Percentiles rank a stretch among this genome's conserved stretches.
These are phyloP conservation scores for Agriotes lineatus DNA, from an alignment of 2,888 invertebrate genomes.

Conservation along the genomic window DNA sequence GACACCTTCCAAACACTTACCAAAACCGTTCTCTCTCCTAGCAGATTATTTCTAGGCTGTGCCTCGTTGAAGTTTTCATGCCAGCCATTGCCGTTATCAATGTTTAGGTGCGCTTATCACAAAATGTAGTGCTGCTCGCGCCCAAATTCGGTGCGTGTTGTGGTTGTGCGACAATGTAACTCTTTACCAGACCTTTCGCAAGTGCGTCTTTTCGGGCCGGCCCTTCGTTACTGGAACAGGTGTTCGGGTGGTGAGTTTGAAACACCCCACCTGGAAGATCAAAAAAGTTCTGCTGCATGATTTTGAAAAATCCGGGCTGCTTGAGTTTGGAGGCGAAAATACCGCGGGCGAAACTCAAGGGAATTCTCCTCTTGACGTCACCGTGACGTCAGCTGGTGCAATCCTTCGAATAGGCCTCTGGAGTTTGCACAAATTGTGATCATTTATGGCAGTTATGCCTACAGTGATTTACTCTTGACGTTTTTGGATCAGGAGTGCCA, in stretches of 20 bases:
- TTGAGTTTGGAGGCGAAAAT: not conserved
- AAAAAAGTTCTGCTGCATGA: too few species aligned
- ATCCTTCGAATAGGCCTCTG: too few species aligned
- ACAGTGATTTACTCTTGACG: too few species aligned
- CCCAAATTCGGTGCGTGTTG: slow-evolving; percentile 23
- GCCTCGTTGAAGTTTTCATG: slow-evolving; percentile 60
- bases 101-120: slow-evolving; percentile 33
- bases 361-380: slow-evolving; percentile 7
- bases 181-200: too few species aligned
- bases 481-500: too few species aligned
- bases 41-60: slow-evolving; percentile 63
- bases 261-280: too few species aligned
- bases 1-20: slow-evolving; percentile 59
- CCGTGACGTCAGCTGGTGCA: slow-evolving; percentile 9
- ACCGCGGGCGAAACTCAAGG: not conserved
- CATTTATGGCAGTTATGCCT: too few species aligned
- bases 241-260: not conserved
- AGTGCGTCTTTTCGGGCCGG: too few species aligned
- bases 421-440: too few species aligned
- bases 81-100: slow-evolving; percentile 55
- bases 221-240: not conserved
- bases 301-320: not conserved
- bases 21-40: slow-evolving; percentile 55
- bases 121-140: slow-evolving; percentile 27
- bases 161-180: slow-evolving; percentile 12